phyloP scores from a whole-genome alignment of 2,888 invertebrate species.

The Dryocosmus kuriphilus region DNA sequence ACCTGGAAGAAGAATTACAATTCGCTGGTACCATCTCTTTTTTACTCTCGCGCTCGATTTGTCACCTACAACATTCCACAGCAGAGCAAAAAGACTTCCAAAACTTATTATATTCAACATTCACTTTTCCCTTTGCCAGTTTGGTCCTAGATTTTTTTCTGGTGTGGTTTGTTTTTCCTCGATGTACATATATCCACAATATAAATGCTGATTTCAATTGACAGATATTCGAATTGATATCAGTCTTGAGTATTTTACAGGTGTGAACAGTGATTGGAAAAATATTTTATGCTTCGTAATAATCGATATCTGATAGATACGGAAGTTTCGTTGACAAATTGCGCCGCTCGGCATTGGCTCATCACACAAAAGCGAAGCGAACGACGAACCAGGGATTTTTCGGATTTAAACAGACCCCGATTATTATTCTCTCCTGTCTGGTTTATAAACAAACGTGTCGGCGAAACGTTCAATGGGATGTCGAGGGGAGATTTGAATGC shows the following conservation, averaged over 20 bases:
- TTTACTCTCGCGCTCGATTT: conserved; percentile 5
- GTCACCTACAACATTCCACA: conserved; percentile 1
- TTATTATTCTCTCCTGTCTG: conserved; percentile 39
- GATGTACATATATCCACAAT: not conserved
- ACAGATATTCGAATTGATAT: not conserved
- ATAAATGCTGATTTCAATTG: not conserved
- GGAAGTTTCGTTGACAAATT: conserved; percentile 36
- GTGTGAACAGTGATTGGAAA: conserved; percentile 32
- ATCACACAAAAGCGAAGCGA: conserved; percentile 32
- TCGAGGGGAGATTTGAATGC: conserved; percentile 39
- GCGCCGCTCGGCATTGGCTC: conserved; percentile 6
- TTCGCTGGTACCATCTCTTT: not conserved
- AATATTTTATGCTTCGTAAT: conserved; percentile 7
- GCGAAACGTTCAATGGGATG: conserved; percentile 12
- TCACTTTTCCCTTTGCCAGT: not conserved
- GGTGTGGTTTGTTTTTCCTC: not conserved
- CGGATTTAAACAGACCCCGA: conserved; percentile 34
- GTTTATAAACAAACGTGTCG: conserved; percentile 38
- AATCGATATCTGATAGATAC: conserved; percentile 20
- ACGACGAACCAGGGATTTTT: conserved; percentile 29
- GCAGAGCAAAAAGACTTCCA: not conserved
- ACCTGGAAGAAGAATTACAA: conserved; percentile 2
- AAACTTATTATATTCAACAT: not conserved
- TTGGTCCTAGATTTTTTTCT: not conserved
- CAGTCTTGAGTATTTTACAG: conserved; percentile 24